Percentiles rank a stretch among this genome's conserved stretches.
phyloP scores from a whole-genome alignment of 2,888 invertebrate genomes.

The Liodrosophila aerea region DNA sequence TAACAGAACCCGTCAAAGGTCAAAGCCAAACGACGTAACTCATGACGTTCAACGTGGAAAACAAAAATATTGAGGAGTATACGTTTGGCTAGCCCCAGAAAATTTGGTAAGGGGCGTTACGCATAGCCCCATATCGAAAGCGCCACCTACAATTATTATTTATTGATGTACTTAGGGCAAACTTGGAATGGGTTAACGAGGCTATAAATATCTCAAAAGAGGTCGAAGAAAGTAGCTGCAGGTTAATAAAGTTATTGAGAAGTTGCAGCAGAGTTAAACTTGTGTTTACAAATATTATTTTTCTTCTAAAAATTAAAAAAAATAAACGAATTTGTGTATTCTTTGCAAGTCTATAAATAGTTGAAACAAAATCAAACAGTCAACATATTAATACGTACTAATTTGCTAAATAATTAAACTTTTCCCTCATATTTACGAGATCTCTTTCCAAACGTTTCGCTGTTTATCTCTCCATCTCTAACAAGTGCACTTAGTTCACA shows the following conservation, averaged over 20 bases:
- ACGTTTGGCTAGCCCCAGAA: conserved; percentile 7
- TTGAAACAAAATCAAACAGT: too few relatives aligned
- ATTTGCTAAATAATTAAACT: too few relatives aligned
- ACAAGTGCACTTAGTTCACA: background rate
- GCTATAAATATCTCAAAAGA: conserved; percentile 26
- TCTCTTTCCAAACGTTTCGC: background rate
- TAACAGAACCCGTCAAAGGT: conserved; percentile 56
- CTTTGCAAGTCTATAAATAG: too few relatives aligned
- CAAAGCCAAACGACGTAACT: conserved; percentile 63
- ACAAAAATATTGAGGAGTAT: conserved; percentile 11
- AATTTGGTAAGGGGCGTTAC: conserved; percentile 12
- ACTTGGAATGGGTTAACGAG: background rate
- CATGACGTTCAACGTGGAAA: conserved; percentile 26
- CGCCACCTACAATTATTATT: conserved; percentile 50
- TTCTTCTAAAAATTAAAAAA: too few relatives aligned
- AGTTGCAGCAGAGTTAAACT: background rate
- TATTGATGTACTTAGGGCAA: conserved; percentile 36
- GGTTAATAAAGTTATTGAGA: conserved; percentile 46
- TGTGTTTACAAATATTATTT: conserved; percentile 1
- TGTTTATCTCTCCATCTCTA: background rate
- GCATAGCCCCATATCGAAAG: conserved; percentile 7
- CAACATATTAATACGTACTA: too few relatives aligned
- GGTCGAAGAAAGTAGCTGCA: conserved; percentile 6
- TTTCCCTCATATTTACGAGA: too few relatives aligned
- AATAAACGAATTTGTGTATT: too few relatives aligned